Evolutionary conservation across 2,797 vertebrate species (phyloP).

Genomic region (Ptychobarbus kaznakovi): DNA sequence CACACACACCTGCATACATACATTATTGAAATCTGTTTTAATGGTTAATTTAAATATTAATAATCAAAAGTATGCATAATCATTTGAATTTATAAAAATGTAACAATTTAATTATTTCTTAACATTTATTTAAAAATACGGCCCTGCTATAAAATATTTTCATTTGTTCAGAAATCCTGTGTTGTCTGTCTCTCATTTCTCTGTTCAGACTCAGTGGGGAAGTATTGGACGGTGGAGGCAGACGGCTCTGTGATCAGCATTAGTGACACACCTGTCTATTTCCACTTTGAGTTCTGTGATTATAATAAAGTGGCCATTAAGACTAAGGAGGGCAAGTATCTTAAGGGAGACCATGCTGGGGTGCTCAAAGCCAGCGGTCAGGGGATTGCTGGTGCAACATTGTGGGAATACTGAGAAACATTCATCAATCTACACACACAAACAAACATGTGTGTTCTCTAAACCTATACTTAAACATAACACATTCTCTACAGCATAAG

Average conservation of each 20-base stretch:
- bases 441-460: constrained; percentile 20
- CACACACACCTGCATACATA: too few relatives aligned
- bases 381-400: constrained; percentile 85
- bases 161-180: background rate
- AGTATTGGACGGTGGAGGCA: constrained; percentile 91
- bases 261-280: constrained; percentile 85
- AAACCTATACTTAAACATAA: constrained; percentile 25
- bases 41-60: background rate
- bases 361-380: constrained; percentile 90
- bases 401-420: constrained; percentile 91
- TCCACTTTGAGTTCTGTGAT: constrained; percentile 95
- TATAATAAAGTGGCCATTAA: constrained; percentile 95
- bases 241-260: constrained; percentile 87
- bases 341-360: constrained; percentile 95
- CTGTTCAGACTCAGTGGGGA: constrained; percentile 87
- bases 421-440: constrained; percentile 9
- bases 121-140: background rate
- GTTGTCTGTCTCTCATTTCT: constrained; percentile 12
- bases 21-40: too few relatives aligned
- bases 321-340: constrained; percentile 86
- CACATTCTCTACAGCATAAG: constrained; percentile 32
- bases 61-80: background rate
- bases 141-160: background rate
- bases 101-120: background rate
- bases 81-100: background rate